These are phyloP conservation scores for Drosophila setosimentum DNA, from an alignment of 2,888 invertebrate genomes.

Conservation along the genomic window DNA sequence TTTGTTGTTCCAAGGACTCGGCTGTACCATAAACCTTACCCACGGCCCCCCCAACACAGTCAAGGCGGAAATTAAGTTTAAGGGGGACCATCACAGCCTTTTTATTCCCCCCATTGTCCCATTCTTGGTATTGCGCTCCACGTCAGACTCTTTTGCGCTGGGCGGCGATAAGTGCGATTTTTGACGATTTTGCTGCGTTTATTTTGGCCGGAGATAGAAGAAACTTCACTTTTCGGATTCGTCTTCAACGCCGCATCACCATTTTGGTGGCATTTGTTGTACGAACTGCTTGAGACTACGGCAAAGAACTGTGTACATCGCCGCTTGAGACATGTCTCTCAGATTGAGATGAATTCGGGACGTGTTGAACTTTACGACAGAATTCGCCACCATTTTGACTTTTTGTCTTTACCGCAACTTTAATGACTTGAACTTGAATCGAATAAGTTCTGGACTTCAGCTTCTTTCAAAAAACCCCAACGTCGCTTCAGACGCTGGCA, in stretches of 20 bases:
- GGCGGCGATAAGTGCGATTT: slow-evolving; percentile 78
- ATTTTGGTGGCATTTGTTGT: slow-evolving; percentile 77
- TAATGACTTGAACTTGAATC: slow-evolving; percentile 67
- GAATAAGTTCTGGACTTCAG: slow-evolving; percentile 19
- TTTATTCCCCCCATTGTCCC: slow-evolving; percentile 9
- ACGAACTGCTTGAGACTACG: slow-evolving; percentile 43
- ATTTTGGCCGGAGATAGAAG: slow-evolving; percentile 57
- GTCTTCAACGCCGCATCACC: slow-evolving; percentile 21
- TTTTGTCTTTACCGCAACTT: slow-evolving; percentile 53
- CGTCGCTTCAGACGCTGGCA: slow-evolving; percentile 32
- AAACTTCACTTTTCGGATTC: slow-evolving; percentile 32
- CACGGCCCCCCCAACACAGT: slow-evolving; percentile 29
- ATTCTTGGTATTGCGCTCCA: neutral
- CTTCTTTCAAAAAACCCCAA: slow-evolving; percentile 13
- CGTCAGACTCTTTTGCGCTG: slow-evolving; percentile 53
- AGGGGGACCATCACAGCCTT: slow-evolving; percentile 36
- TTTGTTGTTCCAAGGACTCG: slow-evolving; percentile 79
- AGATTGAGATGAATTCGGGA: slow-evolving; percentile 32
- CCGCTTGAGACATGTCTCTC: slow-evolving; percentile 37
- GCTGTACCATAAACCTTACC: slow-evolving; percentile 66
- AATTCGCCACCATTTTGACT: neutral
- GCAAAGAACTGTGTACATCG: slow-evolving; percentile 35
- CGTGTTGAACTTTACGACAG: slow-evolving; percentile 22
- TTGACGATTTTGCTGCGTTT: slow-evolving; percentile 75
- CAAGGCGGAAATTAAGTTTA: slow-evolving; percentile 78